A percentile compares a stretch with the other conserved stretches of the same genome.
Evolutionary conservation across 2,113 vertebrate species (phyloP).

Genomic region (Lepidothrix coronata): DNA sequence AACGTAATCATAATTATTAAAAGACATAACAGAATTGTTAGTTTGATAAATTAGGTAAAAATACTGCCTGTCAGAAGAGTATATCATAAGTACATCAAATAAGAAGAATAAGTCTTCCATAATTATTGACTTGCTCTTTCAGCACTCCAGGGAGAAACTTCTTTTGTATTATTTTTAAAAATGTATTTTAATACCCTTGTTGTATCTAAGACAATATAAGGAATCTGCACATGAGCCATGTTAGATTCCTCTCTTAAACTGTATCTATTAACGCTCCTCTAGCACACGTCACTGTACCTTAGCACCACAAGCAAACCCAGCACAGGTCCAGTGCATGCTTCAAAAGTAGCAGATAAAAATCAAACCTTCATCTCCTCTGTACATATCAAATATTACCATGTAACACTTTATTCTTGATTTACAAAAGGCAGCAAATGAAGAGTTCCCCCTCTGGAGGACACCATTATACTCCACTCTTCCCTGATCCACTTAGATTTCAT

Average conservation of each 20-base stretch:
- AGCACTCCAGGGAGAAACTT: background rate
- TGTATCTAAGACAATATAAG: background rate
- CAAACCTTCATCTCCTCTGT: background rate
- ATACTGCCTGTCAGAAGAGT: background rate
- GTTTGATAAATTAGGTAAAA: background rate
- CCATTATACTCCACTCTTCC: background rate
- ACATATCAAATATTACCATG: background rate
- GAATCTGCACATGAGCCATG: background rate
- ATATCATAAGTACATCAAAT: background rate
- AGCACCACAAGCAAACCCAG: background rate
- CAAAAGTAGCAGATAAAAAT: background rate
- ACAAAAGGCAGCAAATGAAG: background rate
- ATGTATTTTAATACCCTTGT: background rate
- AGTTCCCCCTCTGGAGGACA: background rate
- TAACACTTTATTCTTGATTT: background rate
- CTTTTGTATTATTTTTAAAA: background rate
- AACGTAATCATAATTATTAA: background rate
- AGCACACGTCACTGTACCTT: background rate
- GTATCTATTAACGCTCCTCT: background rate
- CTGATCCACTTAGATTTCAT: background rate
- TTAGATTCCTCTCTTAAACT: background rate
- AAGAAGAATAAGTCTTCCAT: background rate
- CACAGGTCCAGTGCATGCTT: background rate
- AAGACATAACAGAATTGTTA: background rate
- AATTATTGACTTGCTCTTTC: background rate